A percentile compares a stretch with the other conserved stretches of the same genome.
phyloP scores from a whole-genome alignment of 53 echinoderm and acorn worm genomes.

The Apostichopus leukothele region DNA sequence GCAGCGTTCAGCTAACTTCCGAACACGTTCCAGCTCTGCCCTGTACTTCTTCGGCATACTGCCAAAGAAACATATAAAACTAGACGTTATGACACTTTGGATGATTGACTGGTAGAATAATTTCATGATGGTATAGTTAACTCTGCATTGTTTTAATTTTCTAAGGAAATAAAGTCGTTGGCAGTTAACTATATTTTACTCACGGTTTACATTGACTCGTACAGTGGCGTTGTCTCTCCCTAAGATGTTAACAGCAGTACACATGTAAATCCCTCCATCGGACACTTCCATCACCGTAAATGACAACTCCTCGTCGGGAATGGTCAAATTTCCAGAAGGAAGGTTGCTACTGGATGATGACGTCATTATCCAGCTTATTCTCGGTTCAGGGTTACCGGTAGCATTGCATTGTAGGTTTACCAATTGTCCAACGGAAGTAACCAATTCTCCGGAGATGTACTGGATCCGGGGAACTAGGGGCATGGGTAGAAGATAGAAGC shows the following conservation, averaged over 20 bases:
- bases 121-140: background rate
- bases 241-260: background rate
- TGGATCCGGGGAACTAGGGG: background rate
- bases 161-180: conserved; percentile 12
- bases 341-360: background rate
- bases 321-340: background rate
- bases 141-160: conserved; percentile 3
- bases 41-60: background rate
- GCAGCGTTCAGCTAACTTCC: conserved; percentile 2
- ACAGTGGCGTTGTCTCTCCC: background rate
- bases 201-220: background rate
- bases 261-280: background rate
- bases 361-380: background rate
- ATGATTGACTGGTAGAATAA: background rate
- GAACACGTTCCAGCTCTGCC: too few species aligned
- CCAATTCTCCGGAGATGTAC: background rate
- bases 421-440: background rate
- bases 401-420: background rate
- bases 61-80: background rate
- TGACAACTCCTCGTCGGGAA: background rate
- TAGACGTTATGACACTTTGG: background rate
- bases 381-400: background rate
- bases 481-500: background rate
- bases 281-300: background rate
- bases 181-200: background rate